Conservation (phyloP, 1,140 invertebrate species). For the Aleiodes sp. region DNA sequence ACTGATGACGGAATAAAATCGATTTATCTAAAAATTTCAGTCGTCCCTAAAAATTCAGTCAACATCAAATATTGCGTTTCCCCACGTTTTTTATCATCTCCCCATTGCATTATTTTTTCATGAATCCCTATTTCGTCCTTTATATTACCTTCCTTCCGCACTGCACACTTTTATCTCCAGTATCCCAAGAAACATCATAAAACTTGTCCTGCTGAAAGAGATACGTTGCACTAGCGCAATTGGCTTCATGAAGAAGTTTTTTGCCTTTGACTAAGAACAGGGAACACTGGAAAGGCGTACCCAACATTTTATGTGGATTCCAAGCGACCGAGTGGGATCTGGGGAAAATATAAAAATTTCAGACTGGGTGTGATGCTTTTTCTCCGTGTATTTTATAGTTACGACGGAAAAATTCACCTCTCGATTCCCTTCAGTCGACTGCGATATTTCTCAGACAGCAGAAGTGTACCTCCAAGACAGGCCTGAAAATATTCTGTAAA, state of each 20-base stretch:
- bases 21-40: too few relatives aligned
- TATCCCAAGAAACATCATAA: slow-evolving; percentile 90
- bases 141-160: slow-evolving; percentile 83
- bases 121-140: too few relatives aligned
- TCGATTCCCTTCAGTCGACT: slow-evolving; percentile 74
- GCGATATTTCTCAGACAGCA: slow-evolving; percentile 76
- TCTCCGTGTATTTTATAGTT: not conserved
- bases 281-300: slow-evolving; percentile 88
- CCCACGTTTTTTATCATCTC: too few relatives aligned
- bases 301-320: slow-evolving; percentile 95
- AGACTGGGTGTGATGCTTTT: slow-evolving; percentile 2
- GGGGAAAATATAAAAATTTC: not conserved
- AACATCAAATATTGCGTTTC: too few relatives aligned
- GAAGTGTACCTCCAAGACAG: slow-evolving; percentile 83
- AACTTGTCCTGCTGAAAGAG: slow-evolving; percentile 94
- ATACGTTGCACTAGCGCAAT: slow-evolving; percentile 83
- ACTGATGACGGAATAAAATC: too few relatives aligned
- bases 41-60: too few relatives aligned
- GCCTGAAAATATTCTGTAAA: slow-evolving; percentile 68
- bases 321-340: slow-evolving; percentile 86
- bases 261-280: slow-evolving; percentile 77
- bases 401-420: slow-evolving; percentile 46
- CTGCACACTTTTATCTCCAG: slow-evolving; percentile 92
- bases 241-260: slow-evolving; percentile 76
- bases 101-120: too few relatives aligned